Conservation (phyloP, 2,888 invertebrate genomes). For the Blastobasis lacticolella region DNA sequence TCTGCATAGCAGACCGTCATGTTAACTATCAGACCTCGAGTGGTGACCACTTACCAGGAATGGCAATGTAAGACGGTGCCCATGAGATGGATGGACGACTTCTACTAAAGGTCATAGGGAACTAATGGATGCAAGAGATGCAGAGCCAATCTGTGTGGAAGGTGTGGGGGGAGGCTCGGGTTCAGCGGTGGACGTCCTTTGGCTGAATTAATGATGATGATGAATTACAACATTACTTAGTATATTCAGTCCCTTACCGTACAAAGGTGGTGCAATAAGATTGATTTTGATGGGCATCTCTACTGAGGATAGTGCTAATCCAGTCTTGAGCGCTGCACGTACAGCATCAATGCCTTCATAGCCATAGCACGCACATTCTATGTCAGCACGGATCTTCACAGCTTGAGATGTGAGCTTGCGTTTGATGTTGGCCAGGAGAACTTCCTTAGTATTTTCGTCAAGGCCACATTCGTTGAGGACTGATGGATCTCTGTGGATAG, state of each 20-base stretch:
- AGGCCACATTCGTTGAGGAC: conserved; percentile 97
- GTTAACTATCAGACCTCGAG: too few species aligned
- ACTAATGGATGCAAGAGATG: too few species aligned
- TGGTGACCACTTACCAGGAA: too few species aligned
- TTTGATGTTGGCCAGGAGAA: conserved; percentile 94
- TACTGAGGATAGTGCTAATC: conserved; percentile 91
- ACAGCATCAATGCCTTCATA: conserved; percentile 99
- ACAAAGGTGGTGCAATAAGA: conserved; percentile 97
- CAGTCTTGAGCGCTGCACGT: conserved; percentile 91
- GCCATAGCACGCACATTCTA: conserved; percentile 70
- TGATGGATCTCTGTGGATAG: conserved; percentile 86
- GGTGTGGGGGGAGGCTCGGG: too few species aligned
- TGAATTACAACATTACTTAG: too few species aligned
- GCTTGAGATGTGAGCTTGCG: conserved; percentile 95
- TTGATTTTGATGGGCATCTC: conserved; percentile 98
- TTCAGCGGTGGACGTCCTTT: too few species aligned
- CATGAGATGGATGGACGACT: too few species aligned
- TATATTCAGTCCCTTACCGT: conserved; percentile 70
- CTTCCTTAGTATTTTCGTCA: conserved; percentile 92
- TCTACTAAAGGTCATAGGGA: too few species aligned
- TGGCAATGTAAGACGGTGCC: too few species aligned
- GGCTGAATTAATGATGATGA: too few species aligned
- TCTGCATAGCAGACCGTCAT: too few species aligned
- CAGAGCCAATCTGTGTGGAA: too few species aligned
- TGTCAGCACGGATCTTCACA: conserved; percentile 61